These are phyloP conservation scores for Pipistrellus pygmaeus DNA, from an alignment of 2,797 vertebrate species.

Conservation along the genomic window DNA sequence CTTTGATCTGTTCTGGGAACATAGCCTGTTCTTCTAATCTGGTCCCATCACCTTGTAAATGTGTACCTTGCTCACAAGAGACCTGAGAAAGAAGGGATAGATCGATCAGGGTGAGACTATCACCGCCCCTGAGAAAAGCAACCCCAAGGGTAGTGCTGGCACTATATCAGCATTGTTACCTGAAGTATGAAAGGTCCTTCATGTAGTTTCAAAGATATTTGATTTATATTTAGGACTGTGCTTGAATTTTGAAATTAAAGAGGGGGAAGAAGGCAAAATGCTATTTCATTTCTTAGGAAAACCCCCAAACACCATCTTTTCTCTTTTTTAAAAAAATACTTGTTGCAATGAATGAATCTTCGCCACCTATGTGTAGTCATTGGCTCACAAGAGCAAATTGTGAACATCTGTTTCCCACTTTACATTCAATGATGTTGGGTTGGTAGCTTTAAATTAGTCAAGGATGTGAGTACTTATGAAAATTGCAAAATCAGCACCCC, in stretches of 20 bases:
- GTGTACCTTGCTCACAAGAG: neutral
- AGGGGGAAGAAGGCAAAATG: neutral
- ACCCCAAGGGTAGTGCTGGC: neutral
- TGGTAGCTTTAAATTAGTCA: neutral
- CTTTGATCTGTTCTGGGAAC: neutral
- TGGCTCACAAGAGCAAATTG: neutral
- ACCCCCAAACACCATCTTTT: neutral
- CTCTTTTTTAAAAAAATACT: neutral
- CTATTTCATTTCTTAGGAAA: neutral
- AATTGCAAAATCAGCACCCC: neutral
- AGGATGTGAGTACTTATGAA: neutral
- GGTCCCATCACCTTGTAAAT: neutral
- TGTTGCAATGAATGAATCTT: neutral
- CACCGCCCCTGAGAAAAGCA: neutral
- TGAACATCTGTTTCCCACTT: neutral
- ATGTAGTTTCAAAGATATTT: neutral
- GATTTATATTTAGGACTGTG: neutral
- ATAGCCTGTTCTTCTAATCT: neutral
- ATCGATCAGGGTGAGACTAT: neutral
- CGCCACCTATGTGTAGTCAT: neutral
- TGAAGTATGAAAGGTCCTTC: neutral
- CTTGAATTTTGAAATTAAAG: neutral
- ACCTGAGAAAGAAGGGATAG: neutral
- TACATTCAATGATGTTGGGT: neutral
- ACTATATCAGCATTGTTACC: neutral